Conservation (phyloP, 2,797 vertebrate species). For the Acropternis orthonyx region DNA sequence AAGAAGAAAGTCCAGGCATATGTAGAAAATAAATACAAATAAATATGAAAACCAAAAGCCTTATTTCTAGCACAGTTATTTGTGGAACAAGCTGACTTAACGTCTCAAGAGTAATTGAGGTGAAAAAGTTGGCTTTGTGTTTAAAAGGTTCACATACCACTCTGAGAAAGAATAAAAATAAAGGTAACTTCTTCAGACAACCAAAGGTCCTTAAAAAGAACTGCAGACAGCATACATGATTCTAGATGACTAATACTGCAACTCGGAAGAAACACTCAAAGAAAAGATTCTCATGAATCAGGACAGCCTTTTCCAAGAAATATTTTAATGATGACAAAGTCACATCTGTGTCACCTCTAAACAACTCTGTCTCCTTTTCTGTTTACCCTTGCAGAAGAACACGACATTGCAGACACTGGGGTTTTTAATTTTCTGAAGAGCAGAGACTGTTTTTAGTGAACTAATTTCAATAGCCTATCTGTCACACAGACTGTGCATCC, state of each 20-base stretch:
- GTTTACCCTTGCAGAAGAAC: conserved; percentile 43
- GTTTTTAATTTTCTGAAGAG: conserved; percentile 48
- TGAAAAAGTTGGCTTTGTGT: conserved; percentile 2
- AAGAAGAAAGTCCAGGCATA: background rate
- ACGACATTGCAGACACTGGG: background rate
- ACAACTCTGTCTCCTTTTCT: conserved; percentile 4
- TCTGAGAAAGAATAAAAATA: background rate
- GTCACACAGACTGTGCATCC: background rate
- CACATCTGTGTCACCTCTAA: conserved; percentile 47
- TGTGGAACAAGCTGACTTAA: conserved; percentile 3
- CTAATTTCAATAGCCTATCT: conserved; percentile 36
- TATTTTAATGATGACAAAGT: conserved; percentile 17
- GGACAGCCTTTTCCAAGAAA: conserved; percentile 16
- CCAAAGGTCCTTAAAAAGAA: conserved; percentile 31
- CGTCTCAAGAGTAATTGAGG: background rate
- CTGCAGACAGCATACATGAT: conserved; percentile 26
- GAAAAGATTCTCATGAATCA: background rate
- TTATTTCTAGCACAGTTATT: conserved; percentile 11
- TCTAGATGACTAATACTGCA: conserved; percentile 40
- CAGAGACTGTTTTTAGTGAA: conserved; percentile 8
- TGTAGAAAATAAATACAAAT: background rate
- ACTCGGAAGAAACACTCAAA: conserved; percentile 21
- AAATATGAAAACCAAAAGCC: background rate
- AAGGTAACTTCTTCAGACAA: conserved; percentile 29
- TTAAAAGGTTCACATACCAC: background rate